Evolutionary conservation across 2,888 invertebrate genomes (phyloP), one percentile per base, ranked within the genome.

Genomic region (Elmis aenea): DNA sequence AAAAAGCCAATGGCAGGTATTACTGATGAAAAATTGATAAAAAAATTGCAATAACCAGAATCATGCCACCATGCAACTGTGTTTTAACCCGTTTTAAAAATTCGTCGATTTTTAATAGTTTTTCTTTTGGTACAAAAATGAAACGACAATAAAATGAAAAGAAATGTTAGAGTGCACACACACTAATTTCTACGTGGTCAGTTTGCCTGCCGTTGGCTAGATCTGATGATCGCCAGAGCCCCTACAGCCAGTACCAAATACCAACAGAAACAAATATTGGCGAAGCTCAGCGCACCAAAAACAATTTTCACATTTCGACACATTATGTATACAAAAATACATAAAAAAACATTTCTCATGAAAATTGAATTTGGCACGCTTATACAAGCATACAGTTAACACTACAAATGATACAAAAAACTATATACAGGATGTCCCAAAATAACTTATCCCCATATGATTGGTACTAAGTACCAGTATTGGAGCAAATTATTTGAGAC

Each of bases 1-100:
- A 79, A 79, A 79, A 78, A 85, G 84, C 86, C 85, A 83, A 83
- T 83, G 85, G 85, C 85, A 81, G 79, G 79, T 73, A 58, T 68
- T 67, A 67, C 64, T 66, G 58, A 58, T 33, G 13, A 23, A 18
- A 12, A 35, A 35, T 33, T 27, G 12, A 38, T 27, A 32, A 34
- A 14, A 30, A 18, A 33, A 21, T 28, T 23, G 15, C n/a, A n/a
- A n/a, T n/a, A n/a, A n/a, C n/a, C n/a, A n/a, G 15, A 26, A 32
- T 32, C 49, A 47, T 49, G 47, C 50, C 20, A 26, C 23, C 47
- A 50, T 46, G 46, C 46, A 45, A 34, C 20, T 34, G 8, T 18
- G 8, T 18, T 18, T 8, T 8, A 26, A 33, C 12, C 34, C 28
- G 18, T 25, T 22, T 31, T 16, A 28, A 10, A 12, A 29, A 29